phyloP scores from a whole-genome alignment of 2,113 vertebrate genomes.

The Raja brachyura region DNA sequence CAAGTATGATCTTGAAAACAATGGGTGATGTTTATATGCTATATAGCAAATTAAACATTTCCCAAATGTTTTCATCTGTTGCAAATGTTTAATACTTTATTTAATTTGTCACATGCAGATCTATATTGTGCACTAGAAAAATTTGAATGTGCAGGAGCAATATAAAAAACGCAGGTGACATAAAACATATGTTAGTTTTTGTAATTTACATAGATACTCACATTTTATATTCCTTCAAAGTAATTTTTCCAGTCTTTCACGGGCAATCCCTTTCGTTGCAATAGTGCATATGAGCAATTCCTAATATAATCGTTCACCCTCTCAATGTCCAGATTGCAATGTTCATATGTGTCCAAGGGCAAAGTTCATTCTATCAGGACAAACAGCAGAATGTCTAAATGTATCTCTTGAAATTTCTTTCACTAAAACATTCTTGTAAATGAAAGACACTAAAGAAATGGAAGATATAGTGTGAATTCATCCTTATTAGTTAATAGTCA shows the following conservation, averaged over 20 bases:
- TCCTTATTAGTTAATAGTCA: not conserved
- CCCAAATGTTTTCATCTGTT: not conserved
- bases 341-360: not conserved
- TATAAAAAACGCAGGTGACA: not conserved
- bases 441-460: not conserved
- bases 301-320: not conserved
- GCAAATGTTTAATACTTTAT: not conserved
- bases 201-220: not conserved
- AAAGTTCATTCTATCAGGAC: not conserved
- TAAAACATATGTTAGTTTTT: too few species aligned
- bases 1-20: not conserved
- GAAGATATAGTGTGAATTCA: not conserved
- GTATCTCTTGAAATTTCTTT: not conserved
- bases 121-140: not conserved
- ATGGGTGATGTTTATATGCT: not conserved
- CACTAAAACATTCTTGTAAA: not conserved
- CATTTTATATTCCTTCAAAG: not conserved
- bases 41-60: not conserved
- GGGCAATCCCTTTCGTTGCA: not conserved
- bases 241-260: not conserved
- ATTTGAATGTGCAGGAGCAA: not conserved
- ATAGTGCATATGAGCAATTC: not conserved
- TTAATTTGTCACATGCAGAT: not conserved
- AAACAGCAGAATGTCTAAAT: not conserved
- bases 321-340: not conserved